Evolutionary conservation across 2,797 vertebrate species (phyloP), one percentile per base, ranked within the genome.

Genomic region (Pteronotus mesoamericanus): DNA sequence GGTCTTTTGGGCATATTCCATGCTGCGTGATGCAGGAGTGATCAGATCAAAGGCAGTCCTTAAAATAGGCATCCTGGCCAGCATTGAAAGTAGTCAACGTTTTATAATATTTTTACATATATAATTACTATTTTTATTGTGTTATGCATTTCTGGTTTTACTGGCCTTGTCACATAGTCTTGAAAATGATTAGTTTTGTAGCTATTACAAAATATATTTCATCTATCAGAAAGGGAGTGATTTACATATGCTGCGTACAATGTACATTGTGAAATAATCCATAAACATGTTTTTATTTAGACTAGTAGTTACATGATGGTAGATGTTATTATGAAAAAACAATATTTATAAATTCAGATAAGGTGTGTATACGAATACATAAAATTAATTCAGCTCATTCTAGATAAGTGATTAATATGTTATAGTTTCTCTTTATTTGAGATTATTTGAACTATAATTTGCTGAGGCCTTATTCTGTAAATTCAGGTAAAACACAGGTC

Each of bases 71-170:
- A 48, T 86, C 32, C 86, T 88, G 89, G 42, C 82, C 66, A 87
- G 57, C 91, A 78, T 4, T 93, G 96, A 87, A 96, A 93, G 79
- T 57, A 82, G 82, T 86, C 53, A 68, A n/a, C 51, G 66, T 94
- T 97, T 91, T 96, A 95, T 87, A 90, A 88, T 86, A 77, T 68
- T 96, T 97, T 96, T 87, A 96, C 51, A 29, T 91, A 66, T 87
- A 9, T 97, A 96, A 97, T 97, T 97, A 93, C 69, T 79, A 48
- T 96, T 97, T 95, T 97, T 96, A 97, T 96, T 96, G 86, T 78
- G 46, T 78, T 66, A 57, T 26, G 55, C 29, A 39, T 94, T 96
- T 94, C 91, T 79, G 29, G 91, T 95, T 96, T 97, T 95, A 93
- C 86, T 77, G 74, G 94, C 97, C 59, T 95, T 89, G 51, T 77